Base-by-base conservation (phyloP, 1,140 invertebrate genomes). In the Triops cancriformis region DNA sequence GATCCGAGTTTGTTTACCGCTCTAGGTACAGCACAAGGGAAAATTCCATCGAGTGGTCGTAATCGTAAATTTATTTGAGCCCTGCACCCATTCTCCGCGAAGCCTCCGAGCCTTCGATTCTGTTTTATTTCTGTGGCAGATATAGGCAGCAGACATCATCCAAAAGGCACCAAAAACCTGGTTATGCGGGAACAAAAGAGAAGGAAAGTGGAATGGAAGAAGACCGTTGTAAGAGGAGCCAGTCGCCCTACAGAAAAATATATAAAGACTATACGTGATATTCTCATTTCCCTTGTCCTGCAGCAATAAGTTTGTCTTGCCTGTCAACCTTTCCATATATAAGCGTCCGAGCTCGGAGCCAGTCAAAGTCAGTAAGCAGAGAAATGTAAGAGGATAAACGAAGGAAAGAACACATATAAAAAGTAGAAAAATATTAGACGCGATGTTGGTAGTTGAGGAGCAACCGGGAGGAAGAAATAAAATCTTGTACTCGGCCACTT, bases 191-290 rank as follows among this genome's bases (percentile, higher is more conserved):
- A 64, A 64, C 5, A n/a, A 64, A 64, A 64, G 1, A 64, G 23
- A 64, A 64, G 0, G 18, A 64, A 64, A 64, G 23, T n/a, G 51
- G 51, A 64, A 64, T 64, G 51, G 51, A n/a, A 18, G 51, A 23
- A 64, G 51, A 10, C 51, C 23, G 51, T 23, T 64, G 51, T n/a
- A 64, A 64, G 18, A 64, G 51, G 51, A 64, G 51, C 10, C 1
- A 64, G n/a, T 6, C 2, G 31, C 2, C 7, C 31, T 64, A 64
- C 23, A 64, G 18, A 64, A 9, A 64, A 64, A 64, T 64, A 64
- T 64, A 64, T 64, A 64, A 64, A 64, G 51, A 64, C 51, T 64
- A 64, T 64, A 64, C 51, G 51, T 64, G 51, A 64, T 64, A 64
- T 64, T 64, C 51, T 64, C 51, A 64, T 64, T 64, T 23, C 51